Evolutionary conservation across 2,113 vertebrate genomes (phyloP), one percentile per base, ranked within the genome.

Genomic region (Glaucomys volans): DNA sequence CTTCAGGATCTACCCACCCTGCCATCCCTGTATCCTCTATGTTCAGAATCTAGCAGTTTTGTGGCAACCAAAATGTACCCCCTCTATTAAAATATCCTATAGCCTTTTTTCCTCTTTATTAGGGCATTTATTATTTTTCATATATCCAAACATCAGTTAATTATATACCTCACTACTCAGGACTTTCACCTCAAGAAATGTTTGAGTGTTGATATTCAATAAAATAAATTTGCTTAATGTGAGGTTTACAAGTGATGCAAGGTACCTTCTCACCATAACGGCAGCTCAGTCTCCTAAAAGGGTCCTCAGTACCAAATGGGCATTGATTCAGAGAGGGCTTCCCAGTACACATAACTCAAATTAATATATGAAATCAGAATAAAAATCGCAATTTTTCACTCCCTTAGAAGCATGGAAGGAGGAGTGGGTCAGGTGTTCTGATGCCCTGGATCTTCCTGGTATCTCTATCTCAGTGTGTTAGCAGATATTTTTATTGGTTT

Each of bases 401-500:
- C 11, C 16, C 8, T 74, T 81, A 44, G 47, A 62, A 91, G 35
- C 84, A 77, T 14, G 8, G 1, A 30, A 35, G 52, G 40, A 75
- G 6, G 18, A 11, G 8, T 8, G 3, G 1, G 7, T 14, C 24
- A 20, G 1, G 22, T 76, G 67, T 80, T 89, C 1, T 17, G 52
- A 18, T 18, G 17, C 0, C 11, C 80, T 62, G 16, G 54, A 11
- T 4, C 40, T 71, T 42, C 26, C 14, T 10, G 4, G 8, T 12
- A 1, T 32, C 24, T 37, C 0, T 42, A n/a, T n/a, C 52, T 80
- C 1, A 7, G 42, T 40, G 1, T 11, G 13, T 40, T 59, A 74
- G 28, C 37, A 88, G 92, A 87, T 26, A 16, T 69, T 54, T 84
- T 90, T 40, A 4, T 75, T 69, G 59, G 50, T 94, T 95, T 72